Conservation (phyloP, 2,113 vertebrate species). For the Micronycteris hirsuta region DNA sequence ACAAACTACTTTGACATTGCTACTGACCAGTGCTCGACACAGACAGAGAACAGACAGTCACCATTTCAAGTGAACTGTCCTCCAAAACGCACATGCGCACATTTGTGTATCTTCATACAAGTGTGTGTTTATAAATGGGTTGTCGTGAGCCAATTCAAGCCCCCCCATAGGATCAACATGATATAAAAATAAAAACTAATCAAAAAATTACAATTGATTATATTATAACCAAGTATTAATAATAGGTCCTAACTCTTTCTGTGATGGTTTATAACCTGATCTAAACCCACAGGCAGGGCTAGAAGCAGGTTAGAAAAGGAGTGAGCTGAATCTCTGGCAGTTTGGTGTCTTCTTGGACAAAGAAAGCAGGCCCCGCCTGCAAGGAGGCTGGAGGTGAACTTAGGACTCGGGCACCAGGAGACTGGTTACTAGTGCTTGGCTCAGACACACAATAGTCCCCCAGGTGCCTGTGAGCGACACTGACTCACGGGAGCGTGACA, state of each 20-base stretch:
- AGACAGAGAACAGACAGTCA: not conserved
- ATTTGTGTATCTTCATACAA: not conserved
- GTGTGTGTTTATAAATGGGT: not conserved
- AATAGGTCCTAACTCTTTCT: not conserved
- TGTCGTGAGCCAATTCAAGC: not conserved
- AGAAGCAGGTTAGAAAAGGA: not conserved
- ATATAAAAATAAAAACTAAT: not conserved
- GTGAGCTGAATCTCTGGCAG: not conserved
- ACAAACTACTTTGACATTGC: not conserved
- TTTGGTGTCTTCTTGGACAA: not conserved
- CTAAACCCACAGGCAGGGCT: not conserved
- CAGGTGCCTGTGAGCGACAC: not conserved
- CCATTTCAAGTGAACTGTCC: not conserved
- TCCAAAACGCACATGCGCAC: not conserved
- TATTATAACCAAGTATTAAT: not conserved
- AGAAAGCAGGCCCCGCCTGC: not conserved
- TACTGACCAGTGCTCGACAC: not conserved
- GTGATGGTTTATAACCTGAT: not conserved
- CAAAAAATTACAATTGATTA: not conserved
- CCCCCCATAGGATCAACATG: not conserved
- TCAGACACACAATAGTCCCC: not conserved
- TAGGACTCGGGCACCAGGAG: not conserved
- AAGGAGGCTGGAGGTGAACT: not conserved
- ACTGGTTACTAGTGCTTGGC: too few species aligned
- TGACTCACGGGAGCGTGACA: not conserved